phyloP scores from a whole-genome alignment of 35 echinoderm and acorn worm species.

The Strongylocentrotus purpuratus region DNA sequence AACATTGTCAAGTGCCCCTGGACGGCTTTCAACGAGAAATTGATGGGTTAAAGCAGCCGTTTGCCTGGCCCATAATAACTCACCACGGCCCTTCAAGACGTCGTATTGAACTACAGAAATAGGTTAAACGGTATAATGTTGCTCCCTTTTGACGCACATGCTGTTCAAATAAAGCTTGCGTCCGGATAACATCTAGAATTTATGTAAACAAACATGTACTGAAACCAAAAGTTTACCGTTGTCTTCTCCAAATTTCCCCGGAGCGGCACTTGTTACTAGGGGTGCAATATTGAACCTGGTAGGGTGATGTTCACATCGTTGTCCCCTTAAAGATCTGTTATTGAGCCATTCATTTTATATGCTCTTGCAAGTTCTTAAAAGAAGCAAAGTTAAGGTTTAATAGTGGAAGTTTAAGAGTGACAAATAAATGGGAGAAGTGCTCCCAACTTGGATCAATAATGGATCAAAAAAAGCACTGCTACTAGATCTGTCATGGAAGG shows the following conservation, averaged over 20 bases:
- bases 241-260: too few relatives aligned
- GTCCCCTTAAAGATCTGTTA: too few relatives aligned
- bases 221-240: neutral
- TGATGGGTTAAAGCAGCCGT: neutral
- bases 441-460: too few relatives aligned
- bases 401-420: too few relatives aligned
- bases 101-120: neutral
- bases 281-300: too few relatives aligned
- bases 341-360: too few relatives aligned
- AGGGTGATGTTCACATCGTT: too few relatives aligned
- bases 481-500: too few relatives aligned
- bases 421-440: too few relatives aligned
- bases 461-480: too few relatives aligned
- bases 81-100: neutral
- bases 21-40: neutral
- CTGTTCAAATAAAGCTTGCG: neutral
- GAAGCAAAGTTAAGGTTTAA: too few relatives aligned
- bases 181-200: neutral
- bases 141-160: neutral
- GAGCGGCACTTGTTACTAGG: neutral
- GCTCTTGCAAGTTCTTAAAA: too few relatives aligned
- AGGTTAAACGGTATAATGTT: conserved; percentile 12
- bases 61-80: neutral
- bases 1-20: neutral
- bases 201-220: neutral